These are phyloP conservation scores for Drosophila malerkotliana DNA, from an alignment of 1,140 invertebrate genomes.

Conservation along the genomic window DNA sequence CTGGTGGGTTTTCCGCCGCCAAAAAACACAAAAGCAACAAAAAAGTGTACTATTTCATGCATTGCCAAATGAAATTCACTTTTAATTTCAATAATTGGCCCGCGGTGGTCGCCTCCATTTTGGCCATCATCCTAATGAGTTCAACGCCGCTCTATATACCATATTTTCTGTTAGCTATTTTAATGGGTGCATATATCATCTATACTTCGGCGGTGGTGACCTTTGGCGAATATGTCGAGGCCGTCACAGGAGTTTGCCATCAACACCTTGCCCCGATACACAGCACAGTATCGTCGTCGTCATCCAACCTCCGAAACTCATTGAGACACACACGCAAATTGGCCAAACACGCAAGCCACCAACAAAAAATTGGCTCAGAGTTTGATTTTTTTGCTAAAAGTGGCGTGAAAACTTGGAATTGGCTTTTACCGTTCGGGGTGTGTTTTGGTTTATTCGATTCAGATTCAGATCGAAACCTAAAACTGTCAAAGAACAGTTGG, in stretches of 20 bases:
- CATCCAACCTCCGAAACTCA: slow-evolving; percentile 59
- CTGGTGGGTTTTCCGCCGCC: slow-evolving; percentile 30
- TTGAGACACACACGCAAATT: slow-evolving; percentile 76
- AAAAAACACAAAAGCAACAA: slow-evolving; percentile 8
- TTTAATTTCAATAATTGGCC: slow-evolving; percentile 78
- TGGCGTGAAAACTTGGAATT: slow-evolving; percentile 23
- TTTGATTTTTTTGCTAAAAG: slow-evolving; percentile 23
- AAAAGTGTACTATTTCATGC: slow-evolving; percentile 68
- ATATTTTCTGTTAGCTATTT: slow-evolving; percentile 44
- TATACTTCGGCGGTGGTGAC: slow-evolving; percentile 40
- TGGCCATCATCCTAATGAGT: slow-evolving; percentile 74
- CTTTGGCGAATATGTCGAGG: slow-evolving; percentile 67
- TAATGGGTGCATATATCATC: slow-evolving; percentile 57
- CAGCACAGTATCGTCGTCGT: slow-evolving; percentile 10
- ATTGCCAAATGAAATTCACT: slow-evolving; percentile 68
- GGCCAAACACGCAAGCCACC: slow-evolving; percentile 63
- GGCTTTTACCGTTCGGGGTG: slow-evolving; percentile 33
- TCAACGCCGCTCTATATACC: slow-evolving; percentile 22
- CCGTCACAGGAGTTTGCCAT: slow-evolving; percentile 53
- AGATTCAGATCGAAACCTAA: slow-evolving; percentile 29
- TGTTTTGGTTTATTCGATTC: slow-evolving; percentile 30
- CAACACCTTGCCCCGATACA: slow-evolving; percentile 28
- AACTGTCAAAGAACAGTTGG: slow-evolving; percentile 28
- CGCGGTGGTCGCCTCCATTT: slow-evolving; percentile 39
- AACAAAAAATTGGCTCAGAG: slow-evolving; percentile 21